These are phyloP conservation scores for Urocolius indicus DNA, from an alignment of 2,113 vertebrate genomes.

Conservation along the genomic window DNA sequence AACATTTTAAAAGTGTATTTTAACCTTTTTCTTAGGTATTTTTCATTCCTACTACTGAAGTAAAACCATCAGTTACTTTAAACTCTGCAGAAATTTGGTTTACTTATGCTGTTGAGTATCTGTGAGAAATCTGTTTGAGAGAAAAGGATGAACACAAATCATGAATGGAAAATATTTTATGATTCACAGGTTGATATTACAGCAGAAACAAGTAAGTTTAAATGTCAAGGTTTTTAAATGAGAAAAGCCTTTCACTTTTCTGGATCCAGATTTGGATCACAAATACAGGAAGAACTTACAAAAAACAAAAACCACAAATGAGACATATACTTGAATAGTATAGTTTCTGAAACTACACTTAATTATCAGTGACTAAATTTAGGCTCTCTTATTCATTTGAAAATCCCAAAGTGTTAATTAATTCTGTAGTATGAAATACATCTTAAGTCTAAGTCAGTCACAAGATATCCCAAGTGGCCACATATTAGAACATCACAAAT, in stretches of 20 bases:
- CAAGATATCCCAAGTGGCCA: constrained; percentile 34
- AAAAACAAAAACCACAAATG: not conserved
- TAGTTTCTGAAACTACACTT: constrained; percentile 19
- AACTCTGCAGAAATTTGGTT: constrained; percentile 49
- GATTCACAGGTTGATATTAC: not conserved
- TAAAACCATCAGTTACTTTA: not conserved
- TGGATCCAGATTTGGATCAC: not conserved
- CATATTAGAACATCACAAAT: constrained; percentile 11
- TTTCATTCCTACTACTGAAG: not conserved
- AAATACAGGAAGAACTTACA: not conserved
- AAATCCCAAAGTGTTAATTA: not conserved
- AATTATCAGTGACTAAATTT: constrained; percentile 20
- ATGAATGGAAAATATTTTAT: constrained; percentile 17
- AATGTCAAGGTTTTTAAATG: not conserved
- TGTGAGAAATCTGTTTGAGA: not conserved
- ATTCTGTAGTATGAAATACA: not conserved
- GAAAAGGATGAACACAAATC: not conserved
- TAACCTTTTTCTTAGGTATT: not conserved
- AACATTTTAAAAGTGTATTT: not conserved
- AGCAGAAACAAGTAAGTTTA: not conserved
- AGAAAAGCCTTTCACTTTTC: not conserved
- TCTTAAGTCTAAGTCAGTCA: not conserved
- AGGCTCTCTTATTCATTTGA: constrained; percentile 20
- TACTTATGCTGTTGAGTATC: not conserved
- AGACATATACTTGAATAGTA: not conserved